A percentile compares a stretch with the other conserved stretches of the same genome.
Conservation (phyloP, 2,888 invertebrate species). For the Terebella lapidaria region DNA sequence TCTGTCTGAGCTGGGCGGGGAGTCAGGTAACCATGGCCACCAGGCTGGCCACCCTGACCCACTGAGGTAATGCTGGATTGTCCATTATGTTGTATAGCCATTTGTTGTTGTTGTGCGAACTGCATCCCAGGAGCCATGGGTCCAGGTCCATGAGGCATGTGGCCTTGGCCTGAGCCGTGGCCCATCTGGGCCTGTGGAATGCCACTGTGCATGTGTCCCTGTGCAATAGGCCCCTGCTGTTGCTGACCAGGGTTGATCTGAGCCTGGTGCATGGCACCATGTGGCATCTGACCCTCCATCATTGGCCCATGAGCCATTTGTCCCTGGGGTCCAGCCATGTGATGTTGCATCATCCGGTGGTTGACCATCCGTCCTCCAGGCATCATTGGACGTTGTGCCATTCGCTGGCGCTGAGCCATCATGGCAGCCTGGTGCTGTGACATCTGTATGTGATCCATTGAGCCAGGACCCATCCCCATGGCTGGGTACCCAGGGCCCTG, state of each 20-base stretch:
- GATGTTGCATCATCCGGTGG: not conserved
- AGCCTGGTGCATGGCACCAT: no score
- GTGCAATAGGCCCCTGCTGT: no score
- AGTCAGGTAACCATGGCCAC: constrained; percentile 21
- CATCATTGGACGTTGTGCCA: constrained; percentile 43
- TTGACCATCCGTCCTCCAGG: not conserved
- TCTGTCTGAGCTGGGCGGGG: not conserved
- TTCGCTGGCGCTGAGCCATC: constrained; percentile 22
- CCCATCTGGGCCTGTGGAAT: no score
- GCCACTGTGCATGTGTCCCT: no score
- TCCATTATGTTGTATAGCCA: constrained; percentile 40
- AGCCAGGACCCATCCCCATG: not conserved
- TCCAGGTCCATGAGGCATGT: not conserved
- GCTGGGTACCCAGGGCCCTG: constrained; percentile 31
- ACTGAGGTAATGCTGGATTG: constrained; percentile 23
- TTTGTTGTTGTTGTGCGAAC: constrained; percentile 22
- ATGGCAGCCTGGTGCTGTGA: constrained; percentile 4
- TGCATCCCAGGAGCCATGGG: constrained; percentile 6
- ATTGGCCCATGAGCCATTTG: not conserved
- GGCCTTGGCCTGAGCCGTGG: no score
- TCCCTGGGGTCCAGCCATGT: not conserved
- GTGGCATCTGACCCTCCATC: no score
- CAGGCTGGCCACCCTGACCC: constrained; percentile 13
- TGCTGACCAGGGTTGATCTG: no score
- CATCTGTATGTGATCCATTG: constrained; percentile 7